phyloP scores from a whole-genome alignment of 2,888 invertebrate species.

The Carpatolechia fugitivella region DNA sequence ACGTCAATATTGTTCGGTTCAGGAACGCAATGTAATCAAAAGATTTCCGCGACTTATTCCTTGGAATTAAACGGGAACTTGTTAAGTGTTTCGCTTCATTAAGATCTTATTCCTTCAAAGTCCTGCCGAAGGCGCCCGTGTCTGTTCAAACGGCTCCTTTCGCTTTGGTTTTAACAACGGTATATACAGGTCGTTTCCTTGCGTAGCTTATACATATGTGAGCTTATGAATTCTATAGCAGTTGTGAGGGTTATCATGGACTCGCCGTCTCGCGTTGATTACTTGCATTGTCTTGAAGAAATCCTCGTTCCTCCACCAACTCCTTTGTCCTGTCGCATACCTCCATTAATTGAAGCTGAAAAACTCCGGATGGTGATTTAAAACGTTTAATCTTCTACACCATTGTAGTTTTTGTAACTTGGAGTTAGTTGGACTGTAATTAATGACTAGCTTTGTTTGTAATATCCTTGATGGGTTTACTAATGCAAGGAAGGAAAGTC shows the following conservation, averaged over 20 bases:
- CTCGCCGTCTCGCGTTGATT: slow-evolving; percentile 51
- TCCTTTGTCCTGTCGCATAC: slow-evolving; percentile 50
- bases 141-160: slow-evolving; percentile 4
- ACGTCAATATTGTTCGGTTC: background rate
- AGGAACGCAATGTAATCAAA: slow-evolving; percentile 1
- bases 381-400: slow-evolving; percentile 29
- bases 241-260: slow-evolving; percentile 43
- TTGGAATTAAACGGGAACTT: slow-evolving; percentile 7
- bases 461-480: background rate
- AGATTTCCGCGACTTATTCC: slow-evolving; percentile 5
- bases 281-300: slow-evolving; percentile 62
- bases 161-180: slow-evolving; percentile 10
- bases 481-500: background rate
- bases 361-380: slow-evolving; percentile 29
- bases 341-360: slow-evolving; percentile 37
- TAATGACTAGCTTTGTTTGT: too few relatives aligned
- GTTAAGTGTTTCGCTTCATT: slow-evolving; percentile 13
- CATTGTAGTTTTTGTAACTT: slow-evolving; percentile 3
- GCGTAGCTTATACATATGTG: slow-evolving; percentile 45
- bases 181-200: slow-evolving; percentile 19
- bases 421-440: too few relatives aligned
- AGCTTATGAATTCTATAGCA: slow-evolving; percentile 52
- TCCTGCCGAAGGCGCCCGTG: slow-evolving; percentile 15
- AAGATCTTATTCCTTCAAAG: slow-evolving; percentile 15
- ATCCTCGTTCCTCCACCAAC: slow-evolving; percentile 51